Conservation (phyloP, 2,888 invertebrate genomes). For the Punctoribates punctum region DNA sequence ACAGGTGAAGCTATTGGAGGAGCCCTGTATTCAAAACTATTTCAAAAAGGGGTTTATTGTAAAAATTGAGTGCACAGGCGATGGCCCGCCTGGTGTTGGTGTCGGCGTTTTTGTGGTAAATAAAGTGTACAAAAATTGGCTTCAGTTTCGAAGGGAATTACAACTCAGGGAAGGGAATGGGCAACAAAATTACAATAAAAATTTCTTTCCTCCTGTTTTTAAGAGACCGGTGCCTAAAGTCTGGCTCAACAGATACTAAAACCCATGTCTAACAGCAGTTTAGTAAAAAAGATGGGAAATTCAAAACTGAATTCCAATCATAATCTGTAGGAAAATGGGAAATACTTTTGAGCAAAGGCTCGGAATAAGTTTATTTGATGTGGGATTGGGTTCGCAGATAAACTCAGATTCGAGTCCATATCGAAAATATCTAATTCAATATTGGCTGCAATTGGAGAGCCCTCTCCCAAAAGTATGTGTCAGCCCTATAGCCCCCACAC, state of each 20-base stretch:
- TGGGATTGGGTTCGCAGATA: not conserved
- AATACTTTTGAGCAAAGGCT: not conserved
- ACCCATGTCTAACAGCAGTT: not conserved
- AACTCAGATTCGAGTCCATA: not conserved
- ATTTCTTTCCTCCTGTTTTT: not conserved
- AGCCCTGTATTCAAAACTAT: too few species aligned
- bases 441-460: not conserved
- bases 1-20: too few species aligned
- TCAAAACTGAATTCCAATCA: not conserved
- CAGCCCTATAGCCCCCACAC: not conserved
- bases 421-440: constrained; percentile 5
- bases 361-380: not conserved
- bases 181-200: constrained; percentile 20
- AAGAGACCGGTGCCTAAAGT: not conserved
- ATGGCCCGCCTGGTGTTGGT: not conserved
- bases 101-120: constrained; percentile 2
- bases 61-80: too few species aligned
- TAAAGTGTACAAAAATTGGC: not conserved
- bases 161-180: not conserved
- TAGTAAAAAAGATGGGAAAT: not conserved
- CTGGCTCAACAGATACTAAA: not conserved
- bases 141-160: not conserved
- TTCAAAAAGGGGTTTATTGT: too few species aligned
- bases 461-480: not conserved
- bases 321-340: not conserved